Base-by-base conservation (phyloP, 2,113 vertebrate genomes). In the Petaurus breviceps region DNA sequence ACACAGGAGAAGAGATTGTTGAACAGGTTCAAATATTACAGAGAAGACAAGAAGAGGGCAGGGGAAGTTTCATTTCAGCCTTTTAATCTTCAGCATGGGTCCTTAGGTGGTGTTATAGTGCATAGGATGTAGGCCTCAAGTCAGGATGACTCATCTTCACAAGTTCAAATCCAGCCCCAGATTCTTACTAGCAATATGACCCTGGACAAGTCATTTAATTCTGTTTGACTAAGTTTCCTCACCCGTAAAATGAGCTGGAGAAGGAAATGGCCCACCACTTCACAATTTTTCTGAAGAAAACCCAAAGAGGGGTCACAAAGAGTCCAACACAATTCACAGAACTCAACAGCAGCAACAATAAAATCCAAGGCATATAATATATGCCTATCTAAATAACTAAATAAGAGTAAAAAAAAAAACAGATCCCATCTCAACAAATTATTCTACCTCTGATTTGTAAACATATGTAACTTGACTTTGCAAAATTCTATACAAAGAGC, bases 371-470 rank as follows among this genome's bases (percentile, higher is more conserved):
- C 19, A 43, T 84, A 43, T 43, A 84, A 23, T n/a, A 31, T 2
- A 68, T 77, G 14, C 43, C 7, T 43, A n/a, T 43, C n/a, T 23
- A 84, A 43, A 43, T 43, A 49, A 49, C 47, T 49, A 84, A 43
- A 19, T 43, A 46, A 51, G 52, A 52, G 16, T 28, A 91, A 54
- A 89, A 77, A 95, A 51, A 8, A 24, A 92, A 51, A 92, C 46
- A 52, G n/a, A 68, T n/a, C n/a, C n/a, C n/a, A n/a, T n/a, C n/a
- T 68, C 43, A 90, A 1, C 5, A 51, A 92, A 23, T 47, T 95
- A 51, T 28, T 55, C 47, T 57, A 47, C 95, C 49, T 91, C 24
- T 92, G 9, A 92, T 93, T 91, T 92, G 47, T 53, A 95, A 43
- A 28, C 22, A 97, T 43, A 97, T 0, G 54, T 51, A 54, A 93